Base-by-base conservation (phyloP, 2,888 invertebrate species). In the Petrolisthes manimaculis region DNA sequence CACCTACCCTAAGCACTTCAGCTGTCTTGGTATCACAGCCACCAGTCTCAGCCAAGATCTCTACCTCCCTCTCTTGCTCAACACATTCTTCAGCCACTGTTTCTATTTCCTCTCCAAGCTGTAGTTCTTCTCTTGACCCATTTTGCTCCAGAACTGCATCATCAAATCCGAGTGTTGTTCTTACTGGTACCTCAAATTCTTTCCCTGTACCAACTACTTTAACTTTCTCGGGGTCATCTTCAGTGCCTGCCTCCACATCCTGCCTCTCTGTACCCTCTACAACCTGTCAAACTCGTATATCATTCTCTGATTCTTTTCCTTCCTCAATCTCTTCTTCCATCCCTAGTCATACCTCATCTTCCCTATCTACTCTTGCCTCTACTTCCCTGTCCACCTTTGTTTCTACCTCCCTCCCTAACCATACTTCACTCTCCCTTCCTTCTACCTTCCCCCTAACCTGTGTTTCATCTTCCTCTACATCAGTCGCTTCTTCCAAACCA, bases 211-310 rank as follows among this genome's bases (percentile, higher is more conserved):
- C 80, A 12, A 14, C 67, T 14, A 18, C 80, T 54, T 61, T 37
- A 75, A 18, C 55, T 69, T 51, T 12, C 12, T 12, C 80, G 8
- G 9, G 6, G n/a, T 51, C 83, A 21, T 53, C 74, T 8, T 75
- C 83, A 55, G 24, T 71, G 21, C 37, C 75, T 83, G 56, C 75
- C 21, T 74, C 83, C 24, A 21, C 21, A 1, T 75, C 83, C 9
- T 71, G 71, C 71, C 21, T 61, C 61, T 61, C 37, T 37, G 37
- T 37, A 37, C 37, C 37, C 37, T 37, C 37, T 37, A 37, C 37
- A 37, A 37, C 37, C 37, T 37, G 37, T 37, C 37, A 37, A 37
- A 37, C 37, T 37, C 37, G 37, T 37, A 37, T 37, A 2, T 37
- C 37, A 37, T 37, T 37, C 37, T 37, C 37, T 37, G 37, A 37